Conservation (phyloP, 2,797 vertebrate species). For the Vireo griseus region DNA sequence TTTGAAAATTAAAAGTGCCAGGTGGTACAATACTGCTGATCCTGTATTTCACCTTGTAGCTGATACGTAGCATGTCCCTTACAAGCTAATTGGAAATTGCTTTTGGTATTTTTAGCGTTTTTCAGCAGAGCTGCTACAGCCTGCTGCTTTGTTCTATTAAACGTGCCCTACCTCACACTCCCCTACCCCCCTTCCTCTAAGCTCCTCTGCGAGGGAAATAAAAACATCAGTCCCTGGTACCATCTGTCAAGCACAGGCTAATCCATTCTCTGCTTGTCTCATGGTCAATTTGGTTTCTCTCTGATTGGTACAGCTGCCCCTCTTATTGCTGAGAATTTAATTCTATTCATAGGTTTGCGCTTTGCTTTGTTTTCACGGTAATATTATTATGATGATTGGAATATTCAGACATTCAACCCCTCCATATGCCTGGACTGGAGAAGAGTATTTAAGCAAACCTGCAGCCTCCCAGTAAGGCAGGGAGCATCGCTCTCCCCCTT, state of each 20-base stretch:
- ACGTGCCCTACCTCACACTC: background rate
- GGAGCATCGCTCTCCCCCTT: background rate
- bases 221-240: slow-evolving; percentile 29
- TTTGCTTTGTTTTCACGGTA: background rate
- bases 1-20: slow-evolving; percentile 13
- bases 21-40: background rate
- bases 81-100: background rate
- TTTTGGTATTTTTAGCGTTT: slow-evolving; percentile 4
- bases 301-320: background rate
- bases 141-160: background rate
- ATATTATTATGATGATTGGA: background rate
- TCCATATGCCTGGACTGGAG: background rate
- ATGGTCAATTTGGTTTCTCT: slow-evolving; percentile 20
- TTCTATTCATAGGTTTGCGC: background rate
- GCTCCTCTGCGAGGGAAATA: slow-evolving; percentile 6
- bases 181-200: background rate
- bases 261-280: slow-evolving; percentile 47
- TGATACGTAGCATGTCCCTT: background rate
- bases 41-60: background rate
- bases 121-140: background rate
- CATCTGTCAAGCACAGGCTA: slow-evolving; percentile 51
- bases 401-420: background rate
- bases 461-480: background rate
- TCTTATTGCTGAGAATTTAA: background rate
- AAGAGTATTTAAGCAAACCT: background rate